phyloP scores from a whole-genome alignment of 2,888 invertebrate species.

The Tenthredo scrophulariae region DNA sequence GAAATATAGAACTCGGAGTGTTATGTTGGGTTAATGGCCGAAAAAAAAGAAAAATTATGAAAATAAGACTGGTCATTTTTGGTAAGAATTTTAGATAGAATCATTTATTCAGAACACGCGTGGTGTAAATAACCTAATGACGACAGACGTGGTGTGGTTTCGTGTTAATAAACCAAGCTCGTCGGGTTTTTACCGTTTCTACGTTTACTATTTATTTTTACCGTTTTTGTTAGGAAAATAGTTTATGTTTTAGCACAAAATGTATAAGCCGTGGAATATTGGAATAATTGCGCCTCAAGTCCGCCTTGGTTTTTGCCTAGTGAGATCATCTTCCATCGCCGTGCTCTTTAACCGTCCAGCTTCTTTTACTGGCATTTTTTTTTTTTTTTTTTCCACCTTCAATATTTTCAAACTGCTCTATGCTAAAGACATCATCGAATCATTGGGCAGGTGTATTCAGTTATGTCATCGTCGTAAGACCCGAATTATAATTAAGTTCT shows the following conservation, averaged over 20 bases:
- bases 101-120: conserved; percentile 21
- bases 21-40: not conserved
- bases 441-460: conserved; percentile 29
- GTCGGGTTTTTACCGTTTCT: conserved; percentile 22
- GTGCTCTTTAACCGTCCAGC: not conserved
- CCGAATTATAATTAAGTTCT: conserved; percentile 1
- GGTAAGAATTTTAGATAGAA: not conserved
- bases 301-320: conserved; percentile 37
- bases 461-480: conserved; percentile 20
- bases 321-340: conserved; percentile 48
- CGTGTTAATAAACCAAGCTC: conserved; percentile 3
- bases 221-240: not conserved
- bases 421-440: conserved; percentile 3
- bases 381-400: not conserved
- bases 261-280: conserved; percentile 15
- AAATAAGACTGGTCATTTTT: not conserved
- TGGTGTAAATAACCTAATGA: conserved; percentile 30
- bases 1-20: not conserved
- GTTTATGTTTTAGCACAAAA: not conserved
- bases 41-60: not conserved
- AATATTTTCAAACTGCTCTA: not conserved
- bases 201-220: conserved; percentile 28
- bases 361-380: conserved; percentile 19
- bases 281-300: conserved; percentile 33
- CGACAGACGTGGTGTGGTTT: not conserved